Conservation (phyloP, 2,888 invertebrate genomes). For the Hypomecis atomaria region DNA sequence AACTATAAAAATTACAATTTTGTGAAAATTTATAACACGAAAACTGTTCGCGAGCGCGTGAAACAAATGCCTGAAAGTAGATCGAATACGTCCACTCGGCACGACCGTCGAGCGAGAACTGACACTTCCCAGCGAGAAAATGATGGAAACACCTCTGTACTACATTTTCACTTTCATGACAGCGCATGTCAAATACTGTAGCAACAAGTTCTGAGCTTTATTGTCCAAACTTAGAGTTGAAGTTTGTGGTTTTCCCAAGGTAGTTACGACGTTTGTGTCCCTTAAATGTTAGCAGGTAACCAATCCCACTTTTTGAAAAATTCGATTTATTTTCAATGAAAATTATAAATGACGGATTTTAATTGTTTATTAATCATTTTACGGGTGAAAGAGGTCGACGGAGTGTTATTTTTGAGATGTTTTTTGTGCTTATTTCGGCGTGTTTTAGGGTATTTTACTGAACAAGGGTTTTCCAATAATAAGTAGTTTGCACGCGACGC, state of each 20-base stretch:
- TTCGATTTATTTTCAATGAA: slow-evolving; percentile 44
- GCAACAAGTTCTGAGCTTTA: slow-evolving; percentile 32
- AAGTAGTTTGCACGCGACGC: slow-evolving; percentile 9
- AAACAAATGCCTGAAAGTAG: slow-evolving; percentile 22
- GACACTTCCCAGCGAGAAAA: slow-evolving; percentile 54
- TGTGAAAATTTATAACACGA: slow-evolving; percentile 1
- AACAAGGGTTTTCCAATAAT: slow-evolving; percentile 18
- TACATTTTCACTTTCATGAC: slow-evolving; percentile 47
- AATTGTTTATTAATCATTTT: slow-evolving; percentile 30
- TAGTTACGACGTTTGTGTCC: slow-evolving; percentile 33
- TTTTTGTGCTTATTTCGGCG: slow-evolving; percentile 11
- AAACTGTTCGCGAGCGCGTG: slow-evolving; percentile 37
- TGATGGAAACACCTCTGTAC: slow-evolving; percentile 66
- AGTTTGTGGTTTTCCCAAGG: slow-evolving; percentile 2
- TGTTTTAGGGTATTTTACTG: slow-evolving; percentile 4
- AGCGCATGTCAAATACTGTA: slow-evolving; percentile 47
- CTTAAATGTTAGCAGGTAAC: slow-evolving; percentile 65
- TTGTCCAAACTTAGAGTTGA: rapidly evolving
- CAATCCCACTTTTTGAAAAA: slow-evolving; percentile 47
- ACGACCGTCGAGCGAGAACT: slow-evolving; percentile 55
- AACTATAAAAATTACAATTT: not conserved
- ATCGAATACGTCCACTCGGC: slow-evolving; percentile 47
- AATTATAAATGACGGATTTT: slow-evolving; percentile 32
- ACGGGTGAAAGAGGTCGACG: slow-evolving; percentile 2
- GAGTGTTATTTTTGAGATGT: slow-evolving; percentile 5